These are phyloP conservation scores for Luehdorfia chinensis DNA, from an alignment of 1,140 invertebrate genomes.

Conservation along the genomic window DNA sequence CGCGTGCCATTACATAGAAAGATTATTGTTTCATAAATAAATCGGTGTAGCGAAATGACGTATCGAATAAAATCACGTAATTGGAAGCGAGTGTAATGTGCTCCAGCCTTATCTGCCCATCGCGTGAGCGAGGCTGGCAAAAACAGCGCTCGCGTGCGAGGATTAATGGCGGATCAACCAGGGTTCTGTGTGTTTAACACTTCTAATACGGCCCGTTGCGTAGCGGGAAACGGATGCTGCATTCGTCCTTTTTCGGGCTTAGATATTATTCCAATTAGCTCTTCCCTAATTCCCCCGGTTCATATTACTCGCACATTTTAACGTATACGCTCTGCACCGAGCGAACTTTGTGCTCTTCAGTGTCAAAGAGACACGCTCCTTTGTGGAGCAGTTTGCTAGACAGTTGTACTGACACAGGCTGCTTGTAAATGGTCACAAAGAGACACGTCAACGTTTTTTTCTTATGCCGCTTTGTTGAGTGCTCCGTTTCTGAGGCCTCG, in stretches of 20 bases:
- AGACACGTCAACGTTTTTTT: conserved; percentile 12
- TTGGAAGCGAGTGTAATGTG: conserved; percentile 26
- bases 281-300: neutral
- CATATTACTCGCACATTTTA: neutral
- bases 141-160: conserved; percentile 19
- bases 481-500: neutral
- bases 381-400: conserved; percentile 1
- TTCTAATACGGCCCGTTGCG: conserved; percentile 15
- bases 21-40: conserved; percentile 15
- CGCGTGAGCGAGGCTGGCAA: conserved; percentile 23
- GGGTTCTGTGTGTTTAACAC: conserved; percentile 22
- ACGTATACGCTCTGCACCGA: neutral
- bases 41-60: conserved; percentile 21
- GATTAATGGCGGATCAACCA: conserved; percentile 26
- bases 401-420: conserved; percentile 6
- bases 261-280: conserved; percentile 23
- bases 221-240: conserved; percentile 12
- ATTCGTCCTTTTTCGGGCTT: conserved; percentile 11
- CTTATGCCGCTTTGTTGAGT: conserved; percentile 8
- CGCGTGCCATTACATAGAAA: neutral
- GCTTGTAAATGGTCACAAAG: conserved; percentile 10
- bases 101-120: conserved; percentile 28
- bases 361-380: neutral
- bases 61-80: conserved; percentile 28
- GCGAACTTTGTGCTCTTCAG: conserved; percentile 6